A percentile compares a stretch with the other conserved stretches of the same genome.
These are phyloP conservation scores for Condylura cristata DNA, from an alignment of 2,113 vertebrate species.

Conservation along the genomic window DNA sequence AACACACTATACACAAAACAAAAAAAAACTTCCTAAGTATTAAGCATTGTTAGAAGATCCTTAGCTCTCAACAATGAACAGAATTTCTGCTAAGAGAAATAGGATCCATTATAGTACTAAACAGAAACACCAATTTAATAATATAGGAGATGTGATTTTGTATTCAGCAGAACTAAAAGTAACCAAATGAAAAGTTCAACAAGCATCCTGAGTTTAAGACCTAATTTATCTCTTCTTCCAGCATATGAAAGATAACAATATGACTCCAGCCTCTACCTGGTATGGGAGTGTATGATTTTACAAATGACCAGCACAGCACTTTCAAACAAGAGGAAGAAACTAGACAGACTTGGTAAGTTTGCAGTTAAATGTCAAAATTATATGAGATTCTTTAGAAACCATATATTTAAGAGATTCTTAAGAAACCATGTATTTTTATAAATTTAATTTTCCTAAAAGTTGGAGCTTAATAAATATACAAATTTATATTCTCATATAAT, in stretches of 20 bases:
- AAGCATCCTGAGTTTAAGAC: not conserved
- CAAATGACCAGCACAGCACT: not conserved
- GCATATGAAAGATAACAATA: not conserved
- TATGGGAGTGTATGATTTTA: not conserved
- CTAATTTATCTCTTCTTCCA: slow-evolving; percentile 30
- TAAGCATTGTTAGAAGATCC: not conserved
- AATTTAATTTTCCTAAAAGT: slow-evolving; percentile 10
- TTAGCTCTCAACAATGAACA: not conserved
- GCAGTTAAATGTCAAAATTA: not conserved
- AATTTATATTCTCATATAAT: not conserved
- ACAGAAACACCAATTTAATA: not conserved
- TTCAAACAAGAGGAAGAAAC: not conserved
- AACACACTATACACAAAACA: not conserved
- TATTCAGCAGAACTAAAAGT: not conserved
- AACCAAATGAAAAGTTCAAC: not conserved
- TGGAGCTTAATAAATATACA: not conserved
- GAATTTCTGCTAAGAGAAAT: not conserved
- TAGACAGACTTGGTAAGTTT: not conserved
- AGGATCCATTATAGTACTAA: not conserved
- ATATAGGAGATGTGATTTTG: not conserved
- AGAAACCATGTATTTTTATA: not conserved
- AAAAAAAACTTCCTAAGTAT: not conserved
- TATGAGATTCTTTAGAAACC: not conserved
- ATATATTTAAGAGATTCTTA: not conserved
- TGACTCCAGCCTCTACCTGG: not conserved